Percentiles rank a stretch among this genome's conserved stretches.
Conservation (phyloP, 1,140 invertebrate genomes). For the Halesus radiatus region DNA sequence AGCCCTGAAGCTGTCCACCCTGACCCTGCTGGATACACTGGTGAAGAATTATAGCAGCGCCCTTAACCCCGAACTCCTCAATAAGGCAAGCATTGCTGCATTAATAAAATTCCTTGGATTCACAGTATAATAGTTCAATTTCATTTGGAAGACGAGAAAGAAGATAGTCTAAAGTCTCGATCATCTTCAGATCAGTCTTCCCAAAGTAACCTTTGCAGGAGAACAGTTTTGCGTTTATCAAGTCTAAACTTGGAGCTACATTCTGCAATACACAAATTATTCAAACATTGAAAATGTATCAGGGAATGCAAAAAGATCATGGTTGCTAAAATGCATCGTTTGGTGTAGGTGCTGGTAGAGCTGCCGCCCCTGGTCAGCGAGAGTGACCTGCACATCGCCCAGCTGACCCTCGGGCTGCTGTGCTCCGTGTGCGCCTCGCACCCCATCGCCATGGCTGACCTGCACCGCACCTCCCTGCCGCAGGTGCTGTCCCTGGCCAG, state of each 20-base stretch:
- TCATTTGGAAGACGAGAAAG: slow-evolving; percentile 21
- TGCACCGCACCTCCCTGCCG: slow-evolving; percentile 76
- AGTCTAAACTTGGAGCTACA: slow-evolving; percentile 10
- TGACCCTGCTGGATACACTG: slow-evolving; percentile 92
- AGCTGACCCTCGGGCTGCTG: slow-evolving; percentile 85
- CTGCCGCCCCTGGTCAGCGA: slow-evolving; percentile 92
- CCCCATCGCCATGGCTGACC: slow-evolving; percentile 76
- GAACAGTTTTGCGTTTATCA: slow-evolving; percentile 20
- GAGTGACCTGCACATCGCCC: slow-evolving; percentile 95
- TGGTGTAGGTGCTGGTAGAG: slow-evolving; percentile 78
- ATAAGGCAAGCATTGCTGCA: slow-evolving; percentile 71
- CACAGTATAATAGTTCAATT: too few relatives aligned
- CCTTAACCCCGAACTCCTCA: slow-evolving; percentile 79
- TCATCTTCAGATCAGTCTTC: slow-evolving; percentile 15
- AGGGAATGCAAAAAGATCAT: background rate
- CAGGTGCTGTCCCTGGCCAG: slow-evolving; percentile 90
- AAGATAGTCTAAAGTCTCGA: background rate
- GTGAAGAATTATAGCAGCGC: slow-evolving; percentile 86
- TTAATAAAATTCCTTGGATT: background rate
- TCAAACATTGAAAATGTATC: background rate
- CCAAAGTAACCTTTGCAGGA: slow-evolving; percentile 1
- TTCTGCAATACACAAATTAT: slow-evolving; percentile 14
- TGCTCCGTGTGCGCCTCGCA: slow-evolving; percentile 82
- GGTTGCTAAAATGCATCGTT: too few relatives aligned
- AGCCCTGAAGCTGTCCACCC: slow-evolving; percentile 91